phyloP scores from a whole-genome alignment of 1,140 invertebrate species.

The Drosophila obscura region DNA sequence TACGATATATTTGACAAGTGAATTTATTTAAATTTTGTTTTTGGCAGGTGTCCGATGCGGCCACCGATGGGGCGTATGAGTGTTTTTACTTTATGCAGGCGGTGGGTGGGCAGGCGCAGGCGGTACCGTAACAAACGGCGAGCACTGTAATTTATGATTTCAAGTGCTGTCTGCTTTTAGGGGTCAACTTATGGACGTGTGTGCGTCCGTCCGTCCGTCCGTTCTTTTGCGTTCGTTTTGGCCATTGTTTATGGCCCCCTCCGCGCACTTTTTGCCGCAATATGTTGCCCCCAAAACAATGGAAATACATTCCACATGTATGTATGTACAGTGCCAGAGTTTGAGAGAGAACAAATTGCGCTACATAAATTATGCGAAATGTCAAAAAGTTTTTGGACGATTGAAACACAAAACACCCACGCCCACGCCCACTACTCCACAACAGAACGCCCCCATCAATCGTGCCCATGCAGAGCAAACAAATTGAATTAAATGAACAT shows the following conservation, averaged over 20 bases:
- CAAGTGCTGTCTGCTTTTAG: slow-evolving; percentile 68
- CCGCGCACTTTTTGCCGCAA: slow-evolving; percentile 47
- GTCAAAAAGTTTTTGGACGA: slow-evolving; percentile 63
- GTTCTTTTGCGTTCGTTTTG: slow-evolving; percentile 28
- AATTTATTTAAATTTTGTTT: slow-evolving; percentile 68
- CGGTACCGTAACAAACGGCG: slow-evolving; percentile 18
- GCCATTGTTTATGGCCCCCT: slow-evolving; percentile 64
- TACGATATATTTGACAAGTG: slow-evolving; percentile 55
- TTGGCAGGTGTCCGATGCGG: slow-evolving; percentile 56
- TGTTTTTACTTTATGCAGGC: slow-evolving; percentile 68
- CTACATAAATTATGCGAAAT: slow-evolving; percentile 61
- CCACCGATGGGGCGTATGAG: slow-evolving; percentile 49
- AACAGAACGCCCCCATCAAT: slow-evolving; percentile 1
- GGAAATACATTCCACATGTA: background rate
- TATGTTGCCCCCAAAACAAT: slow-evolving; percentile 51
- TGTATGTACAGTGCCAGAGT: background rate
- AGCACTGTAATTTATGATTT: slow-evolving; percentile 63
- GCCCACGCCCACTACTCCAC: background rate
- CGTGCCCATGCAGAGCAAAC: background rate
- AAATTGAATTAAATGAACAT: slow-evolving; percentile 40
- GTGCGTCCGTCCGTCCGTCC: background rate
- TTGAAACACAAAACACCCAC: slow-evolving; percentile 31
- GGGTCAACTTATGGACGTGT: slow-evolving; percentile 59
- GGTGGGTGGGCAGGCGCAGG: slow-evolving; percentile 9
- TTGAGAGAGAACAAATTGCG: slow-evolving; percentile 50